These are phyloP conservation scores for Drosophila sp. DNA, from an alignment of 1,140 invertebrate genomes.

Conservation along the genomic window DNA sequence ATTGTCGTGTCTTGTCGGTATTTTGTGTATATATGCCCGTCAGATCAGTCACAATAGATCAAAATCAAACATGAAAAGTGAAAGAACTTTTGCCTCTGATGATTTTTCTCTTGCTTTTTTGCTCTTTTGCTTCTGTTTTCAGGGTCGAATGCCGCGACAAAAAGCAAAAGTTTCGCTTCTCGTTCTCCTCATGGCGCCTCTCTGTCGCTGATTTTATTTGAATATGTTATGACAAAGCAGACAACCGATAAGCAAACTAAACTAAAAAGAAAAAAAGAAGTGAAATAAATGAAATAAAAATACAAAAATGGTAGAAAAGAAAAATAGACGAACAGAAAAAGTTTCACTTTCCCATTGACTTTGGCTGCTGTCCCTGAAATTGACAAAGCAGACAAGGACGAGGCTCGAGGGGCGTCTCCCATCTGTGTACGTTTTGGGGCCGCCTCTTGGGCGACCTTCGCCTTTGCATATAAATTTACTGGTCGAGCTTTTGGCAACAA, in stretches of 20 bases:
- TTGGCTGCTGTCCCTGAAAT: conserved; percentile 50
- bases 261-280: conserved; percentile 17
- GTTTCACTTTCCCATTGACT: conserved; percentile 67
- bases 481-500: conserved; percentile 32
- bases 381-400: conserved; percentile 39
- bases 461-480: conserved; percentile 68
- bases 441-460: conserved; percentile 56
- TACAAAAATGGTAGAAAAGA: conserved; percentile 7
- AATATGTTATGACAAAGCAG: conserved; percentile 72
- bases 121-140: conserved; percentile 35
- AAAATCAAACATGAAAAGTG: conserved; percentile 52
- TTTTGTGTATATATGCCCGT: conserved; percentile 10
- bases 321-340: conserved; percentile 19
- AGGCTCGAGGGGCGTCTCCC: conserved; percentile 6
- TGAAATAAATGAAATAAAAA: conserved; percentile 10
- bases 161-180: conserved; percentile 71
- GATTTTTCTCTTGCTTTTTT: conserved; percentile 20
- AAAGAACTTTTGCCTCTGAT: conserved; percentile 63
- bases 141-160: conserved; percentile 65
- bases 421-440: background rate
- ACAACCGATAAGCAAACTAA: conserved; percentile 60
- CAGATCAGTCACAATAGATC: conserved; percentile 73
- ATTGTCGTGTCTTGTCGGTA: conserved; percentile 7
- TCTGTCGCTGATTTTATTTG: conserved; percentile 44
- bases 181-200: conserved; percentile 19